These are phyloP conservation scores for Ceyx melanurus DNA, from an alignment of 2,113 vertebrate genomes.

Conservation along the genomic window DNA sequence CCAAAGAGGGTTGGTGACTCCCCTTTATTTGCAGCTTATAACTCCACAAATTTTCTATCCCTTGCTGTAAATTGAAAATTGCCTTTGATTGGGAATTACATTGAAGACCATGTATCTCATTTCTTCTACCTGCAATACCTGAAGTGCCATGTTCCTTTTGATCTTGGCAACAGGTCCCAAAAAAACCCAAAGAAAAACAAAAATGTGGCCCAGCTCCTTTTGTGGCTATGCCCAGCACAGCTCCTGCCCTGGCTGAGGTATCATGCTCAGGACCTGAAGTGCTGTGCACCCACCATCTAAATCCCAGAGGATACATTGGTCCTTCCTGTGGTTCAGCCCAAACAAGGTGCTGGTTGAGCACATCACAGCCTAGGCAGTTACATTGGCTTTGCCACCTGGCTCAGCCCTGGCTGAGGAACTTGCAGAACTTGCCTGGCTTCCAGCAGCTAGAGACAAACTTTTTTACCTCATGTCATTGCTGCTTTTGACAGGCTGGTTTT, in stretches of 20 bases:
- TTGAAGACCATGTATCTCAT: not conserved
- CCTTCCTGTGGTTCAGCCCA: not conserved
- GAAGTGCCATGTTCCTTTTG: not conserved
- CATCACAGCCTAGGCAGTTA: not conserved
- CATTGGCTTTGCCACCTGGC: accelerated
- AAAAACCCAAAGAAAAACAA: not conserved
- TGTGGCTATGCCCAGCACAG: not conserved
- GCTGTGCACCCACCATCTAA: not conserved
- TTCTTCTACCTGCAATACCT: not conserved
- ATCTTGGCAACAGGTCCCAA: not conserved
- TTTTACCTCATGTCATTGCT: not conserved
- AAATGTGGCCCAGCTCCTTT: accelerated
- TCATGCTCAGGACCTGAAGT: accelerated
- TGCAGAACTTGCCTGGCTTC: not conserved
- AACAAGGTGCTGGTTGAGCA: not conserved
- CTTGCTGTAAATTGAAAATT: not conserved
- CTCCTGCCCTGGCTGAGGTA: not conserved
- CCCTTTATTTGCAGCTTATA: not conserved
- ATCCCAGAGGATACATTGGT: not conserved
- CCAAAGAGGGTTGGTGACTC: not conserved
- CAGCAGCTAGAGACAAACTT: not conserved
- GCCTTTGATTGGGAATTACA: not conserved
- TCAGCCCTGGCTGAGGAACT: not conserved
- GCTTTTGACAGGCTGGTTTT: conserved; percentile 17
- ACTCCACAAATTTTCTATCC: not conserved